Conservation (phyloP, 2,113 vertebrate genomes). For the Calidris pugnax region DNA sequence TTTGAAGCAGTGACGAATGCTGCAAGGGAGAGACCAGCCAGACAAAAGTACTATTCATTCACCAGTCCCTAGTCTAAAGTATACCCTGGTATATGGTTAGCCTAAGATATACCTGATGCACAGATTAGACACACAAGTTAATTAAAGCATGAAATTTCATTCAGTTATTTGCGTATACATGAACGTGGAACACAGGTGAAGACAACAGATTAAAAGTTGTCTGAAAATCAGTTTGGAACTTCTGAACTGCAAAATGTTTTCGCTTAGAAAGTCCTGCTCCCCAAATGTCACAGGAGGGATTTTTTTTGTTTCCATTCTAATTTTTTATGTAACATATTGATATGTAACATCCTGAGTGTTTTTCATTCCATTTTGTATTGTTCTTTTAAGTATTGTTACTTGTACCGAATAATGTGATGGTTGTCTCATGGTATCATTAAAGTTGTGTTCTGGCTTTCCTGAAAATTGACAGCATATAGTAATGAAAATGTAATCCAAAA, state of each 20-base stretch:
- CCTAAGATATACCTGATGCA: not conserved
- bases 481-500: not conserved
- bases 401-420: not conserved
- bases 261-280: not conserved
- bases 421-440: not conserved
- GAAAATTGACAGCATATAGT: not conserved
- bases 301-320: not conserved
- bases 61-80: not conserved
- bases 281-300: not conserved
- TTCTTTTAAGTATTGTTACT: not conserved
- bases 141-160: not conserved
- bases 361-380: not conserved
- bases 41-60: not conserved
- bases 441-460: not conserved
- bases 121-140: not conserved
- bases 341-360: accelerated
- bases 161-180: not conserved
- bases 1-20: not conserved
- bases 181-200: not conserved
- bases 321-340: not conserved
- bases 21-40: not conserved
- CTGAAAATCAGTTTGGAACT: not conserved
- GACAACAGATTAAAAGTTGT: not conserved
- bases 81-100: not conserved
- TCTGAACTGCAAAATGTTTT: not conserved